These are phyloP conservation scores for Chymomyza fuscimana DNA, from an alignment of 2,888 invertebrate genomes.

Conservation along the genomic window DNA sequence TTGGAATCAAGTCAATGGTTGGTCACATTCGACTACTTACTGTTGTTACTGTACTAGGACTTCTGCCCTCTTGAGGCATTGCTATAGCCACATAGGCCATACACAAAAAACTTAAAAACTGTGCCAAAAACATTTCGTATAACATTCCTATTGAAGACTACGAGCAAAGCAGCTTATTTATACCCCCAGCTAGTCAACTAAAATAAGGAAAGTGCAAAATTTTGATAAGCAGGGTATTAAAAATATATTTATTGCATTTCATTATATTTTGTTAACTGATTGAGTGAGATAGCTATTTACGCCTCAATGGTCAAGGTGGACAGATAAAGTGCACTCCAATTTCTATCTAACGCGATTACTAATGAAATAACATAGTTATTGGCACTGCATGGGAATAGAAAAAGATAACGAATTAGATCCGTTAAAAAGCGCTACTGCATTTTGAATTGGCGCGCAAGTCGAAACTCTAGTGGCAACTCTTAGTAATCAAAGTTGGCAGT, in stretches of 20 bases:
- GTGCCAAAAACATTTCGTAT: constrained; percentile 3
- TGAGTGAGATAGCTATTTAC: not conserved
- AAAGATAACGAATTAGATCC: not conserved
- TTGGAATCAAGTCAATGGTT: not conserved
- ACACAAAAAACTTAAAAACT: not conserved
- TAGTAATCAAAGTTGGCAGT: not conserved
- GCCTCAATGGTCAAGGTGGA: not conserved
- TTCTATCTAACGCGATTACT: not conserved
- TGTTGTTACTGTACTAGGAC: constrained; percentile 62
- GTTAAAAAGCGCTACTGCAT: not conserved
- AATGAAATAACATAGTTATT: not conserved
- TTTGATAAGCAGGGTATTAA: not conserved
- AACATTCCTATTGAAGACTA: constrained; percentile 17
- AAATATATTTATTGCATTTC: not conserved
- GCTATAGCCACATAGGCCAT: constrained; percentile 29
- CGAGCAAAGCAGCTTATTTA: constrained; percentile 15
- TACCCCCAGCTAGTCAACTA: constrained; percentile 28
- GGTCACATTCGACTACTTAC: constrained; percentile 28
- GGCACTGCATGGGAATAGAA: not conserved
- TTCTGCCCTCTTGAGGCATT: constrained; percentile 41
- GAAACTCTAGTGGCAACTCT: not conserved
- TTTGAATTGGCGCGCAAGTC: not conserved
- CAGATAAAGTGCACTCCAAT: not conserved
- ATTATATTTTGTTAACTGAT: not conserved
- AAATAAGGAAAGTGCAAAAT: not conserved